phyloP scores from a whole-genome alignment of 92 coral and sea anemone species.

The Heteractis magnifica region DNA sequence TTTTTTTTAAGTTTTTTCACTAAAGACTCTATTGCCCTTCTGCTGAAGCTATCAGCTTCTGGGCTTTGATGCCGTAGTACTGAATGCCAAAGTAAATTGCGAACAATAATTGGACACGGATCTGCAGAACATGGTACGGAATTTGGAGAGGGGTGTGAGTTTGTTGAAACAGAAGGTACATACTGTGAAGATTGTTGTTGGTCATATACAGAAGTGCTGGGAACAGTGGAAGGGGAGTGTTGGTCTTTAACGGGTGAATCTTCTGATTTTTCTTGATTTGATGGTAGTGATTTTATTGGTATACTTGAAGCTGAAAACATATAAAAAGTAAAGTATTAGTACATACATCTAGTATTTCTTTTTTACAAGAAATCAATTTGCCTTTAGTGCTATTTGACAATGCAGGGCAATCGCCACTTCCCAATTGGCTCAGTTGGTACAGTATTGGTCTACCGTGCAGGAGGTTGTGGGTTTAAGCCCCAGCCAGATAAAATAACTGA shows the following conservation, averaged over 20 bases:
- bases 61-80: constrained; percentile 86
- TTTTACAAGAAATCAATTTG: no score
- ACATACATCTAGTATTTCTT: no score
- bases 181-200: constrained; percentile 49
- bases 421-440: no score
- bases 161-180: constrained; percentile 57
- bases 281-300: constrained; percentile 62
- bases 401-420: no score
- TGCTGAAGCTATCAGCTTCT: constrained; percentile 90
- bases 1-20: constrained; percentile 96
- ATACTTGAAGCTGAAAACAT: constrained; percentile 66
- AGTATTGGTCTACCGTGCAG: no score
- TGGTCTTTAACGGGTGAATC: constrained; percentile 58
- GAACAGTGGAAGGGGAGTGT: constrained; percentile 47
- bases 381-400: no score
- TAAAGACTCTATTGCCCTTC: constrained; percentile 95
- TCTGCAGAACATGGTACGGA: constrained; percentile 94
- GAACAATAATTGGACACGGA: constrained; percentile 97
- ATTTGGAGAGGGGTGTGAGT: constrained; percentile 63
- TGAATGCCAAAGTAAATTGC: constrained; percentile 92
- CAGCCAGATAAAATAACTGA: no score
- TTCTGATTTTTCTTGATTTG: constrained; percentile 57
- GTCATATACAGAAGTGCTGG: constrained; percentile 49
- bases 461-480: no score
- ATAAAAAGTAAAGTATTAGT: neutral